These are phyloP conservation scores for Priapulus caudatus DNA, from an alignment of 2,888 invertebrate genomes.

Conservation along the genomic window DNA sequence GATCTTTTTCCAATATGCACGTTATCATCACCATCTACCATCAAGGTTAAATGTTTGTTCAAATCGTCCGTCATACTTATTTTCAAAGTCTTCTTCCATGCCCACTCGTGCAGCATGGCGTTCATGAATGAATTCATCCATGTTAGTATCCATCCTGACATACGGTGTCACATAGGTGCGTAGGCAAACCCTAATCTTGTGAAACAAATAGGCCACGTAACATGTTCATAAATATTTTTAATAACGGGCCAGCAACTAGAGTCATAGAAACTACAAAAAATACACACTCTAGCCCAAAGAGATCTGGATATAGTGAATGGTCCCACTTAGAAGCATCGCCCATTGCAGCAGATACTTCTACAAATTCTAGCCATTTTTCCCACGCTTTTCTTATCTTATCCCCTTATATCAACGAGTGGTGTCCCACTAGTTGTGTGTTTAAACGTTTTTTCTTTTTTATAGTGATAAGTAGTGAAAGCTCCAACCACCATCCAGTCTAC, in stretches of 20 bases:
- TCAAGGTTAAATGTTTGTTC: not conserved
- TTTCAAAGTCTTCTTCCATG: not conserved
- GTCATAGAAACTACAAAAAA: not conserved
- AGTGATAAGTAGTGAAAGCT: not conserved
- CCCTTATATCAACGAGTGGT: not conserved
- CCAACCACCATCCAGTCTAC: not conserved
- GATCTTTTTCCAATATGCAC: not conserved
- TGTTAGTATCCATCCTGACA: not conserved
- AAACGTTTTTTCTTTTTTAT: not conserved
- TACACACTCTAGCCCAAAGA: not conserved
- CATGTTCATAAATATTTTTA: not conserved
- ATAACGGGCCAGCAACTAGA: not conserved
- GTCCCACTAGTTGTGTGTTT: not conserved
- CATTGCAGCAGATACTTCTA: not conserved
- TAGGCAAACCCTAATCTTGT: conserved; percentile 1
- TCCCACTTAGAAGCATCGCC: not conserved
- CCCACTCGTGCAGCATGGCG: conserved; percentile 1
- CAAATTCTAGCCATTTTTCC: not conserved
- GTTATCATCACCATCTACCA: conserved; percentile 1
- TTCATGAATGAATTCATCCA: not conserved
- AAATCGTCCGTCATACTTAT: not conserved
- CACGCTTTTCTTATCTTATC: not conserved
- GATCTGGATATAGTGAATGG: not conserved
- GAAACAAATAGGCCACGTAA: not conserved
- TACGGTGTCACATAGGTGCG: not conserved